Evolutionary conservation across 2,113 vertebrate genomes (phyloP).

Genomic region (Mungos mungo): DNA sequence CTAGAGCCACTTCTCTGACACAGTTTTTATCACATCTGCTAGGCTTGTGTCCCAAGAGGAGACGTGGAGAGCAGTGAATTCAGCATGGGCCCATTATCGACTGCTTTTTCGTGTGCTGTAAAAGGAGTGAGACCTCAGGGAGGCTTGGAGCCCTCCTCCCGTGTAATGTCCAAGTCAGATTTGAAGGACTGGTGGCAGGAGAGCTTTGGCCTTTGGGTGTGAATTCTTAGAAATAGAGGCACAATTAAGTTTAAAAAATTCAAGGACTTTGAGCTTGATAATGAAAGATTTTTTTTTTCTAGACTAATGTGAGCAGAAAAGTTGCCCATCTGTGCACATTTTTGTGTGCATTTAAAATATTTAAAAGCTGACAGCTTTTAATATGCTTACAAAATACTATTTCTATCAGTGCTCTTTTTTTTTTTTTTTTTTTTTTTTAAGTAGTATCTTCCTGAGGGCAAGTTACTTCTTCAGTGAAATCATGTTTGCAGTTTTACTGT

Average conservation of each 20-base stretch:
- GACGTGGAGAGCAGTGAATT: conserved; percentile 83
- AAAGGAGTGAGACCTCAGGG: conserved; percentile 86
- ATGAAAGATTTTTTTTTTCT: conserved; percentile 82
- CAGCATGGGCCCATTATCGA: conserved; percentile 87
- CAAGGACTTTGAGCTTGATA: conserved; percentile 88
- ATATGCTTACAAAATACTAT: conserved; percentile 81
- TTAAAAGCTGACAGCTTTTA: conserved; percentile 82
- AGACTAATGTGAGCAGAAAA: conserved; percentile 83
- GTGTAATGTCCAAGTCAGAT: conserved; percentile 87
- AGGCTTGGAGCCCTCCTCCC: conserved; percentile 86
- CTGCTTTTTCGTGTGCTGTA: conserved; percentile 82
- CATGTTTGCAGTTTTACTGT: conserved; percentile 56
- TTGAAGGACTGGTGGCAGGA: conserved; percentile 88
- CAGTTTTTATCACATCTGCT: conserved; percentile 89
- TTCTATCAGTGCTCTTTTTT: conserved; percentile 75
- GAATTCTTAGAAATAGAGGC: conserved; percentile 86
- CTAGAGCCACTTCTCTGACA: conserved; percentile 86
- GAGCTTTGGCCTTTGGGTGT: conserved; percentile 89
- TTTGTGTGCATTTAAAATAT: conserved; percentile 86
- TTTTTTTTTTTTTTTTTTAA: not conserved
- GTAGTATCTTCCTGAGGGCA: conserved; percentile 60
- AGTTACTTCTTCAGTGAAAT: conserved; percentile 50
- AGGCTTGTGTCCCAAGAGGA: conserved; percentile 86
- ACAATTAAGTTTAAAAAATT: conserved; percentile 91
- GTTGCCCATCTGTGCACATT: conserved; percentile 87